Conservation (phyloP, 2,797 vertebrate species). For the Darevskia mixta region DNA sequence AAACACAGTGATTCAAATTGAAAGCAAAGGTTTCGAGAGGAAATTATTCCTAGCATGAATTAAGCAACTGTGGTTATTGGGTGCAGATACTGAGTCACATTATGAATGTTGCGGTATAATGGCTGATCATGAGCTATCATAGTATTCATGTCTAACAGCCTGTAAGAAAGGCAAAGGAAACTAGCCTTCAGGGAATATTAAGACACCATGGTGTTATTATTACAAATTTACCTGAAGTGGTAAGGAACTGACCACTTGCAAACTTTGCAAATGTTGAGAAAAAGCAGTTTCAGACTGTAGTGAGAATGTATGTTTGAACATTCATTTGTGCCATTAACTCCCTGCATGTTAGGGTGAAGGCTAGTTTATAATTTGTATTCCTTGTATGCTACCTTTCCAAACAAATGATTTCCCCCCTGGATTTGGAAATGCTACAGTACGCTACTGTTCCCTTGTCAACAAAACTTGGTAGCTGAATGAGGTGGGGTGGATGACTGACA, state of each 20-base stretch:
- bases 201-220: background rate
- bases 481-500: no score
- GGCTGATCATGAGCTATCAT: background rate
- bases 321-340: background rate
- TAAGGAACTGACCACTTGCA: background rate
- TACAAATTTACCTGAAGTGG: background rate
- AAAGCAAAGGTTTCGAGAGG: background rate
- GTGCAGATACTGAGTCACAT: background rate
- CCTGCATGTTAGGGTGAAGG: background rate
- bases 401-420: background rate
- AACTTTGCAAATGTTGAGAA: background rate
- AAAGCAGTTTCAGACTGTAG: background rate
- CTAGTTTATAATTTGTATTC: background rate
- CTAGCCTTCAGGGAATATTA: background rate
- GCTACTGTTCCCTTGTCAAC: background rate
- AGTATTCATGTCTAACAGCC: background rate
- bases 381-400: background rate
- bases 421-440: background rate
- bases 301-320: background rate
- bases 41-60: constrained; percentile 1
- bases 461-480: background rate
- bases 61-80: background rate
- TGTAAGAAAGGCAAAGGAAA: background rate
- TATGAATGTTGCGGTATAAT: background rate
- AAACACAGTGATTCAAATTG: background rate